phyloP scores from a whole-genome alignment of 2,797 vertebrate genomes.

The Threskiornis aethiopicus region DNA sequence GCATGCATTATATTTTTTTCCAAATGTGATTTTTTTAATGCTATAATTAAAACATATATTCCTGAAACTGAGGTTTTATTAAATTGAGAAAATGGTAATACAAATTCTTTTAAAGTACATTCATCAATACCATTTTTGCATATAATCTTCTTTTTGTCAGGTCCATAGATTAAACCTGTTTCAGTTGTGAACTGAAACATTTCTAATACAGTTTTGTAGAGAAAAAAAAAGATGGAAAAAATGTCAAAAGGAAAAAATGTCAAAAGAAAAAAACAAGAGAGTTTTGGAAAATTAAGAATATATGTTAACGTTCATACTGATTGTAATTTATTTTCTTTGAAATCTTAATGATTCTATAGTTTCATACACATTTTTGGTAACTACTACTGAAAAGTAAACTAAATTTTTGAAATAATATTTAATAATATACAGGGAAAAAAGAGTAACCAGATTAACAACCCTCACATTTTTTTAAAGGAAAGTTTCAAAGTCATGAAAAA shows the following conservation, averaged over 20 bases:
- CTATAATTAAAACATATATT: slow-evolving; percentile 6
- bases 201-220: not conserved
- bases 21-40: not conserved
- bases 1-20: not conserved
- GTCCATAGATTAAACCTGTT: not conserved
- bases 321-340: not conserved
- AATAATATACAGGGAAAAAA: not conserved
- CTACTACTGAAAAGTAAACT: not conserved
- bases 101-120: not conserved
- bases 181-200: not conserved
- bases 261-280: not conserved
- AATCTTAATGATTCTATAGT: not conserved
- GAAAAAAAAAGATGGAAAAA: not conserved
- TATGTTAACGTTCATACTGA: not conserved
- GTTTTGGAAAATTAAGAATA: not conserved
- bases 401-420: not conserved
- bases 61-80: not conserved
- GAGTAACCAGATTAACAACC: not conserved
- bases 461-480: not conserved
- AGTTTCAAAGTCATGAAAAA: not conserved
- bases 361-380: not conserved
- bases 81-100: not conserved
- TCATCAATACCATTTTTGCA: not conserved
- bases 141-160: not conserved
- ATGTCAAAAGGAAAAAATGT: not conserved